Evolutionary conservation across 2,797 vertebrate genomes (phyloP).

Genomic region (Anableps anableps): DNA sequence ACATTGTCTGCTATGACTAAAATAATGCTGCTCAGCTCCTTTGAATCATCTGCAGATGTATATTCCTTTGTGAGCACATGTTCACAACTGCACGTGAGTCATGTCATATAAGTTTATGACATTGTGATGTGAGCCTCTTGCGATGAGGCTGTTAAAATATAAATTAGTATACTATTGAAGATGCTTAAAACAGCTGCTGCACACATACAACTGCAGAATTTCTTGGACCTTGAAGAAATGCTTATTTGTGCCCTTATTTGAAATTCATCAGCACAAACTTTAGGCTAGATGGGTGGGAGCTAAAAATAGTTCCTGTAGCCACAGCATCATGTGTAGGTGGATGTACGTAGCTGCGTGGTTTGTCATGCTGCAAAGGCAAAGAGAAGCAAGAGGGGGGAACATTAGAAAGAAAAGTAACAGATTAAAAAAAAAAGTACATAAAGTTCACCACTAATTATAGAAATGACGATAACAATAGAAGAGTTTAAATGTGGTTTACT

Average conservation of each 20-base stretch:
- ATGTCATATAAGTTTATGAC: background rate
- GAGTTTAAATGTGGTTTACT: background rate
- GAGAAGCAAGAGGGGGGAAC: background rate
- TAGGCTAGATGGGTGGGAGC: constrained; percentile 50
- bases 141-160: background rate
- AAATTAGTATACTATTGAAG: background rate
- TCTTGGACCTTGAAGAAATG: constrained; percentile 19
- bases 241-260: constrained; percentile 35
- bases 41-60: constrained; percentile 50
- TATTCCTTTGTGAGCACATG: background rate
- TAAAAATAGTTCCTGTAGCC: constrained; percentile 65
- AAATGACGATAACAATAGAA: background rate
- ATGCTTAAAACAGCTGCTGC: background rate
- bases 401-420: background rate
- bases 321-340: constrained; percentile 34
- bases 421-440: background rate
- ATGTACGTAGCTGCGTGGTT: constrained; percentile 34
- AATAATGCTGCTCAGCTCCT: constrained; percentile 17
- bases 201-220: constrained; percentile 4
- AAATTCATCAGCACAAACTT: constrained; percentile 54
- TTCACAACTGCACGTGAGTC: constrained; percentile 13
- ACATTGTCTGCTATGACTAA: constrained; percentile 43
- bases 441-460: background rate
- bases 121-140: background rate
- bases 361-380: constrained; percentile 32